Base-by-base conservation (phyloP, 2,113 vertebrate species). In the Pygoscelis antarcticus region DNA sequence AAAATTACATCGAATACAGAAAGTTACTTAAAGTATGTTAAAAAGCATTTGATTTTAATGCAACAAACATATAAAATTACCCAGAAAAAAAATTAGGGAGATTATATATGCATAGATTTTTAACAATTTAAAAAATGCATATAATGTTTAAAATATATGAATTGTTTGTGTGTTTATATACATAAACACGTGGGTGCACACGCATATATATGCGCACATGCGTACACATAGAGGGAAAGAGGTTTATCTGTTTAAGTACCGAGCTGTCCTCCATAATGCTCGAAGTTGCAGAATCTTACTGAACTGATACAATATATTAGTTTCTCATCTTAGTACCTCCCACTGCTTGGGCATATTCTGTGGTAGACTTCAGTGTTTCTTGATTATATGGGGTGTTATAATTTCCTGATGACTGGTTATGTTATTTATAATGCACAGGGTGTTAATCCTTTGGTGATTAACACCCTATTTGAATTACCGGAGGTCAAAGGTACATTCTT, bases 381-480 rank as follows among this genome's bases (percentile, higher is more conserved):
- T 86, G 64, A 76, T 91, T 94, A 90, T 90, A 60, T 90, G 89
- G 70, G 75, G 91, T 96, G 80, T 89, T 97, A 71, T 62, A 89
- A 77, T 96, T 96, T 96, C 82, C 93, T 76, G 90, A 85, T 90
- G 93, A 87, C 82, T 90, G 70, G 42, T 94, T 95, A 93, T 96
- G 68, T 94, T 95, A 94, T 93, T 97, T 96, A 84, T 87, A 85
- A 97, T 92, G 81, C 38, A n/a, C 55, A 64, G 71, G 38, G 76
- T 96, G 92, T 94, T 98, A 96, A 94, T 97, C 96, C 88, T 96
- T 79, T 47, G 82, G 94, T 89, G 87, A 95, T 97, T 83, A 93
- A 69, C 95, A 95, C 91, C 68, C 86, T 71, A 47, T 79, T 93
- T 87, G 78, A 81, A 91, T 93, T 89, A 95, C 72, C 68, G 52